Base-by-base conservation (phyloP, 2,113 vertebrate species). In the Poeciliopsis turrubarensis region DNA sequence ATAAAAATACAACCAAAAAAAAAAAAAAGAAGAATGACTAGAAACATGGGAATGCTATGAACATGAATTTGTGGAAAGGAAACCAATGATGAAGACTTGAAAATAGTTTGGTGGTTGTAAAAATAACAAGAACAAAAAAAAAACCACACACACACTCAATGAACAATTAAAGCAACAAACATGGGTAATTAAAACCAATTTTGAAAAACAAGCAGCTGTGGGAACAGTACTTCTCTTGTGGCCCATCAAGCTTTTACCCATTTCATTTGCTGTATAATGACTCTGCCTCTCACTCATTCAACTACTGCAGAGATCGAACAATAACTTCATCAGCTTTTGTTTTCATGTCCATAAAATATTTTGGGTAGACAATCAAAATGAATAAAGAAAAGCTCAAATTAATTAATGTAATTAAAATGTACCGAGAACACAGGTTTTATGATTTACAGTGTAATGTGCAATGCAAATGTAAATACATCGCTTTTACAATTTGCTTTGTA, bases 191-290 rank as follows among this genome's bases (percentile, higher is more conserved):
- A 54, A 26, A 78, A 66, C 30, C 3, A 1, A 22, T 30, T 78
- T 65, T 1, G 10, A n/a, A 26, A 34, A 68, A 60, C 5, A 60
- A 51, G 1, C 9, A 65, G 63, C 70, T 66, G n/a, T 72, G 25
- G 57, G 85, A 71, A 54, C 69, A 44, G 71, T 61, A 69, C 70
- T 63, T 85, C 81, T 77, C 82, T 29, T 2, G 0, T 62, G 85
- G 78, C 70, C 60, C 77, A 68, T 71, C 44, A 77, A 30, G 22
- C 14, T 66, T 73, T 71, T 60, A 75, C 77, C 65, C 79, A 19
- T 19, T 47, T 19, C 44, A 19, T 47, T 17, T 19, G 44, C 15
- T 47, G 14, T 47, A 47, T 6, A 2, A 19, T 17, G 44, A 15
- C 75, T 70, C 64, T 65, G 47, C 75, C 61, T 37, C 39, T 3